Percentiles rank a stretch among this genome's conserved stretches.
phyloP scores from a whole-genome alignment of 2,888 invertebrate genomes.

The Diarsia rubi region DNA sequence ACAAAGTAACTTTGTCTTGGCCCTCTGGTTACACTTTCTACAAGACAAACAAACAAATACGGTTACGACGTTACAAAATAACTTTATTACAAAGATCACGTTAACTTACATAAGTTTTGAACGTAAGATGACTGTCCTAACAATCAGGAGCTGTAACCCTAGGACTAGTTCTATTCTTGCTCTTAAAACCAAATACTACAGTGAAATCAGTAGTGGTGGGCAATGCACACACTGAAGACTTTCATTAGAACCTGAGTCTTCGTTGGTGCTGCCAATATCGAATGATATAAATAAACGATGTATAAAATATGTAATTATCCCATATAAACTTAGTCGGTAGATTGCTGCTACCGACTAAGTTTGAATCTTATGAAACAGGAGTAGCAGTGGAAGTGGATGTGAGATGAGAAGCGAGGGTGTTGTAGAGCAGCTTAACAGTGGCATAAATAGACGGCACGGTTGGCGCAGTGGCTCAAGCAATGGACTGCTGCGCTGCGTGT shows the following conservation, averaged over 20 bases:
- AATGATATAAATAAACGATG: neutral
- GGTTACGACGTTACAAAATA: neutral
- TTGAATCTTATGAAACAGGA: neutral
- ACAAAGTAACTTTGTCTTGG: neutral
- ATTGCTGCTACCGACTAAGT: neutral
- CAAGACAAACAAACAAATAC: neutral
- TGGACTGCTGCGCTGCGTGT: no score
- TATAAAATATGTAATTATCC: neutral
- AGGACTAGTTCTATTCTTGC: conserved; percentile 52
- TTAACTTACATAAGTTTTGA: conserved; percentile 33
- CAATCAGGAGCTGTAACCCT: conserved; percentile 52
- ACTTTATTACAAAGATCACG: conserved; percentile 12
- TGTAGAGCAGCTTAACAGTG: no score
- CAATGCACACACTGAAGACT: conserved; percentile 18
- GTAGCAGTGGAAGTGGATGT: no score
- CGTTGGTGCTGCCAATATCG: neutral
- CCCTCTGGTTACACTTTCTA: neutral
- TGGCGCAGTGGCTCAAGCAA: no score
- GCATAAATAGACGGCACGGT: no score
- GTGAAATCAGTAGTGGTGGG: conserved; percentile 30
- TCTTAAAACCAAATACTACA: conserved; percentile 47
- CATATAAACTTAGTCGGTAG: no score
- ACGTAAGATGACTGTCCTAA: conserved; percentile 14
- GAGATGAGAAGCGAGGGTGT: no score
- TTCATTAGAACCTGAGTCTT: neutral